A percentile compares a stretch with the other conserved stretches of the same genome.
These are phyloP conservation scores for Cinclus mexicanus DNA, from an alignment of 2,113 vertebrate genomes.

Conservation along the genomic window DNA sequence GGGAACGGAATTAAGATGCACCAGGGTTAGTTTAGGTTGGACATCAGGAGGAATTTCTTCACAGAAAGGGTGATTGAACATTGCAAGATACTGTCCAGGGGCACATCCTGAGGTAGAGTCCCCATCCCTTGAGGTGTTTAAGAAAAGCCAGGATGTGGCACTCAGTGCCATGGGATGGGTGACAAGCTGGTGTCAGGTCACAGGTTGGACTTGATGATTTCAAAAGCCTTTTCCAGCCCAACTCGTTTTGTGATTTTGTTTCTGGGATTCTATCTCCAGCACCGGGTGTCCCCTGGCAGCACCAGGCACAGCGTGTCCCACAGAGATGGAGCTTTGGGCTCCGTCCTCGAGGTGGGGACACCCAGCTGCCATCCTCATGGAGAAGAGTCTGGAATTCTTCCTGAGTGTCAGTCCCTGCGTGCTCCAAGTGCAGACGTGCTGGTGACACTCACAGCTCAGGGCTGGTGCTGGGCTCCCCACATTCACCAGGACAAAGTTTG, in stretches of 20 bases:
- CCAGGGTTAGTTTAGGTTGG: neutral
- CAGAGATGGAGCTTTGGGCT: fast-evolving
- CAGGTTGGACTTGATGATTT: neutral
- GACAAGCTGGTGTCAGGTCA: neutral
- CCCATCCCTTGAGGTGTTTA: too few species aligned
- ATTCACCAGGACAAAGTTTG: neutral
- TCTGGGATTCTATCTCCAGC: neutral
- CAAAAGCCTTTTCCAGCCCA: neutral
- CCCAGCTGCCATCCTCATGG: neutral
- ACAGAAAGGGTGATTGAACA: fast-evolving
- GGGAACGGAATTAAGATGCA: fast-evolving
- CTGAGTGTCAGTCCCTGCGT: neutral
- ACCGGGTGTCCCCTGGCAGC: neutral
- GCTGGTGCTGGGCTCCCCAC: neutral
- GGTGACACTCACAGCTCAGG: neutral
- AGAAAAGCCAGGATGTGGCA: neutral
- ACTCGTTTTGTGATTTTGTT: neutral
- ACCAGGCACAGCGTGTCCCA: fast-evolving
- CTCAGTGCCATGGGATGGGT: neutral
- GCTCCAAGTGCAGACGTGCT: neutral
- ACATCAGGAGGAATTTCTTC: neutral
- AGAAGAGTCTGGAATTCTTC: neutral
- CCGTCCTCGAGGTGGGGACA: fast-evolving
- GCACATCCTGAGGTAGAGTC: too few species aligned
- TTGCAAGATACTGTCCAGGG: neutral